These are phyloP conservation scores for Menidia menidia DNA, from an alignment of 2,797 vertebrate species.

Conservation along the genomic window DNA sequence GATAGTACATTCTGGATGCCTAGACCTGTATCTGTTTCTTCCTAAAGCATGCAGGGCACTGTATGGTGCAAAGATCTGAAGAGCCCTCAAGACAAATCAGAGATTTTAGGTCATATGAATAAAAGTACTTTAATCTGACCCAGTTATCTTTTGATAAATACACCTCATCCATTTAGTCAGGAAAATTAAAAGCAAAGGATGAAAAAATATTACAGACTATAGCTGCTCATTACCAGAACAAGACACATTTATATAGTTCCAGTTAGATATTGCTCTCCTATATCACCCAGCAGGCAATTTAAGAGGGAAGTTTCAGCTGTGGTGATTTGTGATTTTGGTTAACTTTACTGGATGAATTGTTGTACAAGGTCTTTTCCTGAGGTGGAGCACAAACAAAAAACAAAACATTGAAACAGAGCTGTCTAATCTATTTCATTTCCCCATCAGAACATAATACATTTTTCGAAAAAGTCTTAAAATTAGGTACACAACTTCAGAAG, in stretches of 20 bases:
- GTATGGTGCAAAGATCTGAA: background rate
- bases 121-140: background rate
- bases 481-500: no score
- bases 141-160: conserved; percentile 12
- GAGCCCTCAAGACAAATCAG: background rate
- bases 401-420: background rate
- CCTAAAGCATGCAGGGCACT: background rate
- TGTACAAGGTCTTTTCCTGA: background rate
- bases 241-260: no score
- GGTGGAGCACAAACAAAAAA: background rate
- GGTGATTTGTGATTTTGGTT: background rate
- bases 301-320: background rate
- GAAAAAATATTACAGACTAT: background rate
- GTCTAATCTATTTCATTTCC: background rate
- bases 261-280: no score
- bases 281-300: no score
- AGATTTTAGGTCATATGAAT: conserved; percentile 5
- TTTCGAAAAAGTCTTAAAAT: no score
- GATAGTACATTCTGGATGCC: background rate
- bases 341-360: background rate
- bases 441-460: no score
- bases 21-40: background rate
- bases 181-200: background rate
- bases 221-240: no score
- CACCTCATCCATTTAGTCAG: conserved; percentile 1